A percentile compares a stretch with the other conserved stretches of the same genome.
Conservation (phyloP, 1,140 invertebrate genomes). For the Euura saliciscinereae region DNA sequence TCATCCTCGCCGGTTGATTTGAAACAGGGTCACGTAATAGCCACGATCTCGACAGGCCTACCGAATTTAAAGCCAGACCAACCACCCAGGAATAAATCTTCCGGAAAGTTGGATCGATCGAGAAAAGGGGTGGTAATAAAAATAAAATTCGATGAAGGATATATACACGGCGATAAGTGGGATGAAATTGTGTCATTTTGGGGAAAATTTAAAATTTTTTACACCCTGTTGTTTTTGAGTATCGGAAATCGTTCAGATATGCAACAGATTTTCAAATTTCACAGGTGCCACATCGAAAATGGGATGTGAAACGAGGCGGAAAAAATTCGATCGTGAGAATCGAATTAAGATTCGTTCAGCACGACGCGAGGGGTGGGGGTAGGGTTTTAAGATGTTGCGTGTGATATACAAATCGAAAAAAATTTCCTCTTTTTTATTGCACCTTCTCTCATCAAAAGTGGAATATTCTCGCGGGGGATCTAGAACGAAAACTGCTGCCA, state of each 20-base stretch:
- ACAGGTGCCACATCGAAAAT: background rate
- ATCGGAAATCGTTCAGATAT: background rate
- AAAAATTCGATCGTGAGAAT: background rate
- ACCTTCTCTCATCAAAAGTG: no score
- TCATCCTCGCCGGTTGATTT: background rate
- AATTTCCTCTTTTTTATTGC: no score
- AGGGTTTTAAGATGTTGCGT: background rate
- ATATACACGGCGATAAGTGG: no score
- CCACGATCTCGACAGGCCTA: background rate
- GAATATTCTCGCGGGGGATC: no score
- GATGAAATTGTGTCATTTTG: no score
- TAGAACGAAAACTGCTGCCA: no score
- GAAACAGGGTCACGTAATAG: background rate
- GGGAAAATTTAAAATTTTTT: no score
- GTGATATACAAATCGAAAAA: background rate
- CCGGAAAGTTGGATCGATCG: background rate
- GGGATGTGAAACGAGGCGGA: background rate
- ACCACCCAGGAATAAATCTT: background rate
- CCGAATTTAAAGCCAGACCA: background rate
- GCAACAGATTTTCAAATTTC: background rate
- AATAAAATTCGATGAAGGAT: no score
- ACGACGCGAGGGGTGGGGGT: background rate
- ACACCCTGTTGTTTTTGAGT: background rate
- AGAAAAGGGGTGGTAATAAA: background rate
- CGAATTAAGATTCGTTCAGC: constrained; percentile 1